Evolutionary conservation across 2,888 invertebrate species (phyloP).

Genomic region (Lepidochrysops patricia): DNA sequence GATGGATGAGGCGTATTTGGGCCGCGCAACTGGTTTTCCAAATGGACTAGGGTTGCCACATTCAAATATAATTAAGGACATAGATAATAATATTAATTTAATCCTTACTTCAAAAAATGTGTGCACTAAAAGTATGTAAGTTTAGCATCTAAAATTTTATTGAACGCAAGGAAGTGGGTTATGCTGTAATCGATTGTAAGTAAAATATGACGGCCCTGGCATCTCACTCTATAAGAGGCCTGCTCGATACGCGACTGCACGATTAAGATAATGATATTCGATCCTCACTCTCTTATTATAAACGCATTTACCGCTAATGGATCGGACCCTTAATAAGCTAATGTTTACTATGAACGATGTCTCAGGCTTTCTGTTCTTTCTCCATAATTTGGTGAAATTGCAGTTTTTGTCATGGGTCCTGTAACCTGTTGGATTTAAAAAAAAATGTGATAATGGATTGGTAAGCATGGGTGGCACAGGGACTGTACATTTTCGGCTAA

Average conservation of each 20-base stretch:
- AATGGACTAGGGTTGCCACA: background rate
- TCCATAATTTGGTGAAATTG: background rate
- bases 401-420: background rate
- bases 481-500: no score
- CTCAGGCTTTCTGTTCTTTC: background rate
- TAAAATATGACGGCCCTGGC: background rate
- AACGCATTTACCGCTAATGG: slow-evolving; percentile 51
- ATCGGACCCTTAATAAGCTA: slow-evolving; percentile 28
- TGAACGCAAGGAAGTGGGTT: no score
- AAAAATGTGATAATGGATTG: background rate
- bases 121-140: no score
- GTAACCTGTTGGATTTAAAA: background rate
- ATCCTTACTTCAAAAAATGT: no score
- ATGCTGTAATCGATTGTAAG: background rate
- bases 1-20: background rate
- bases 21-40: background rate
- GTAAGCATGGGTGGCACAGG: no score
- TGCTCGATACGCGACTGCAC: slow-evolving; percentile 32
- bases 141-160: no score
- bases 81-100: no score
- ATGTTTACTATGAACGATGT: slow-evolving; percentile 1
- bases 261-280: slow-evolving; percentile 59
- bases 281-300: slow-evolving; percentile 48
- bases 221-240: slow-evolving; percentile 30
- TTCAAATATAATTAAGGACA: no score